Percentiles rank a stretch among this genome's conserved stretches.
phyloP scores from a whole-genome alignment of 2,113 vertebrate genomes.

The Phaethornis superciliosus region DNA sequence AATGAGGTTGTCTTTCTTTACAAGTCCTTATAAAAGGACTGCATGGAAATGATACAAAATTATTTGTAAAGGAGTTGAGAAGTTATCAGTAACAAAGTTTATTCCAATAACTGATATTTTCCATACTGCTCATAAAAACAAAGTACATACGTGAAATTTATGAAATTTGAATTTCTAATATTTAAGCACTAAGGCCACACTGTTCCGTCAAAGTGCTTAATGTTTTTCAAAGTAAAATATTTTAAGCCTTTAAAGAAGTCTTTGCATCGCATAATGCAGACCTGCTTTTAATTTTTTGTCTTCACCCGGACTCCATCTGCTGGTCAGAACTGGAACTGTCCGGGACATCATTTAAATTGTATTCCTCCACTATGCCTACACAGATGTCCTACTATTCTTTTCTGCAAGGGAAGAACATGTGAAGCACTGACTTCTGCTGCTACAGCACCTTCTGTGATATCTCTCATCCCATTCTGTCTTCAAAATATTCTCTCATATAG shows the following conservation, averaged over 20 bases:
- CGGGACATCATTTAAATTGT: neutral
- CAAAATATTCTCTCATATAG: neutral
- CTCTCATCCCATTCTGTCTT: neutral
- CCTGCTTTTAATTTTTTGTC: neutral
- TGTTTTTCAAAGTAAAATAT: neutral
- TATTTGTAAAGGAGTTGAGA: neutral
- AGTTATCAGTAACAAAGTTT: neutral
- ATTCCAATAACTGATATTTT: neutral
- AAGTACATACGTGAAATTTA: neutral
- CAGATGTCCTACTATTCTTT: neutral
- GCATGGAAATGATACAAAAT: neutral
- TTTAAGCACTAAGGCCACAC: neutral
- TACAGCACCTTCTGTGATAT: neutral
- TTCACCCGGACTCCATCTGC: slow-evolving; percentile 34
- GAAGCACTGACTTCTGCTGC: neutral
- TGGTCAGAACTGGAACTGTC: neutral
- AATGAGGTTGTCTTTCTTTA: neutral
- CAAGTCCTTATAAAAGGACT: neutral
- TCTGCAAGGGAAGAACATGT: neutral
- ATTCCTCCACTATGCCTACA: neutral
- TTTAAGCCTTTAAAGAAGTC: neutral
- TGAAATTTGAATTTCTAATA: neutral
- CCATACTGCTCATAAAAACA: neutral
- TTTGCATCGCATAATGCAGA: neutral
- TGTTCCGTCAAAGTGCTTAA: neutral